phyloP scores from a whole-genome alignment of 2,797 vertebrate species.

The Microctenopoma steveboyesi region DNA sequence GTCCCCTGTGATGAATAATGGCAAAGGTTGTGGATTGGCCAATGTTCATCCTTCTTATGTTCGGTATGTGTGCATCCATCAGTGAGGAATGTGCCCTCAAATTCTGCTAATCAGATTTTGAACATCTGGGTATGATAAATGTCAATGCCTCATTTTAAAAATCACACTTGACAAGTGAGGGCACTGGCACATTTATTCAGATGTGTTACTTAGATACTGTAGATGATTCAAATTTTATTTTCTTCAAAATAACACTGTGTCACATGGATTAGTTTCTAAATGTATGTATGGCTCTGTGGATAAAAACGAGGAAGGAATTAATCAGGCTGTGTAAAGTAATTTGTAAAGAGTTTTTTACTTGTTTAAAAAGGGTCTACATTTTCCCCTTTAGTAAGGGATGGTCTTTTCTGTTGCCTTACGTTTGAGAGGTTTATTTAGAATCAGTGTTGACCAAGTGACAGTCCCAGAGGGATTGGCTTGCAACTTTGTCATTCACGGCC shows the following conservation, averaged over 20 bases:
- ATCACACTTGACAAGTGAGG: neutral
- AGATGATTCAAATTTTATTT: neutral
- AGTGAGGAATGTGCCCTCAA: neutral
- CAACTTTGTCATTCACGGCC: slow-evolving; percentile 46
- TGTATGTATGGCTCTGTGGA: neutral
- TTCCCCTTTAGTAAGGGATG: slow-evolving; percentile 19
- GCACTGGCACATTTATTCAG: neutral
- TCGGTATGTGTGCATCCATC: slow-evolving; percentile 6
- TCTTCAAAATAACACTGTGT: neutral
- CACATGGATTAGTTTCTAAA: neutral
- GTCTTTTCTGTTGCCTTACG: slow-evolving; percentile 21
- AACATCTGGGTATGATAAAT: slow-evolving; percentile 2
- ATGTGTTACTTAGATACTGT: neutral
- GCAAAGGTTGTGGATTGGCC: neutral
- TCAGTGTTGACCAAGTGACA: slow-evolving; percentile 38
- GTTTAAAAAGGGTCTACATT: slow-evolving; percentile 18
- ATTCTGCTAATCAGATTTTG: neutral
- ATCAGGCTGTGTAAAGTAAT: neutral
- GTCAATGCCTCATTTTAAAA: slow-evolving; percentile 3
- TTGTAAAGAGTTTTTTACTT: slow-evolving; percentile 28
- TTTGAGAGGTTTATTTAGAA: slow-evolving; percentile 42
- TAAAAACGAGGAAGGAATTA: slow-evolving; percentile 6
- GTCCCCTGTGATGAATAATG: slow-evolving; percentile 10
- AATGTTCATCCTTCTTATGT: neutral
- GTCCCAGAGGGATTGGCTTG: slow-evolving; percentile 46